Percentiles rank a stretch among this genome's conserved stretches.
Conservation (phyloP, 1,140 invertebrate genomes). For the Rhynchophorus ferrugineus region DNA sequence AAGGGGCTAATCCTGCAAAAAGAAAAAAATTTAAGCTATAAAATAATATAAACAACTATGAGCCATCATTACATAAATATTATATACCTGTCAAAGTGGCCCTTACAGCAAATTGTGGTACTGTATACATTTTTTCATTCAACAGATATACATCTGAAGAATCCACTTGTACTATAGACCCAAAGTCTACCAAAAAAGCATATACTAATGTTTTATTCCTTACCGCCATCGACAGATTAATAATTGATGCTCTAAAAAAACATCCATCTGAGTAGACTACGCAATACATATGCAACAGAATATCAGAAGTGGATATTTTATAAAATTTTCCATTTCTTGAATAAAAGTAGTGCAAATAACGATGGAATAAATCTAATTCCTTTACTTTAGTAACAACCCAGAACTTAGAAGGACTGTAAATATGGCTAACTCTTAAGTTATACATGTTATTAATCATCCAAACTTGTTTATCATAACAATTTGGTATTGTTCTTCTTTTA, state of each 20-base stretch:
- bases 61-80: neutral
- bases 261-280: conserved; percentile 11
- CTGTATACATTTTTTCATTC: conserved; percentile 14
- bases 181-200: conserved; percentile 25
- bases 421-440: conserved; percentile 13
- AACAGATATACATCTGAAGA: conserved; percentile 19
- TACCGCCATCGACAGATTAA: conserved; percentile 4
- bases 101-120: conserved; percentile 19
- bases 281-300: conserved; percentile 17
- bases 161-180: conserved; percentile 10
- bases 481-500: too few relatives aligned
- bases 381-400: conserved; percentile 20
- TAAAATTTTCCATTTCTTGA: conserved; percentile 9
- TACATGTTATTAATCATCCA: conserved; percentile 14
- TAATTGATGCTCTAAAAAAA: conserved; percentile 17
- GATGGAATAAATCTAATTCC: conserved; percentile 16
- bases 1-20: conserved; percentile 14
- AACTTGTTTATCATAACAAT: conserved; percentile 14
- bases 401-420: conserved; percentile 24
- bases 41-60: neutral
- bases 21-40: neutral
- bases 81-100: conserved; percentile 16
- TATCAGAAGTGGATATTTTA: conserved; percentile 5
- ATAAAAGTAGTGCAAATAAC: conserved; percentile 21
- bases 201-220: neutral